These are phyloP conservation scores for Cabera pusaria DNA, from an alignment of 2,888 invertebrate species.

Conservation along the genomic window DNA sequence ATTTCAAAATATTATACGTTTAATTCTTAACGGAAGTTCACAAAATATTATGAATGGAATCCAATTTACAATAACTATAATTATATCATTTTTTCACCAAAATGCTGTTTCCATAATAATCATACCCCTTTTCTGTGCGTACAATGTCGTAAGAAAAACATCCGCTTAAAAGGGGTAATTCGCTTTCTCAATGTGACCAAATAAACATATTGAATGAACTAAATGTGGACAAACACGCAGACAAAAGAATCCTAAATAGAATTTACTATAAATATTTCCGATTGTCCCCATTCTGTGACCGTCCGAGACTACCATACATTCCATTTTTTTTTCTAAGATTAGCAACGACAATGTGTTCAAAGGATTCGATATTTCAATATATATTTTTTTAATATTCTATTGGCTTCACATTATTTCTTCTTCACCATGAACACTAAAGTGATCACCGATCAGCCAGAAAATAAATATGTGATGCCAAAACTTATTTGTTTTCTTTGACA, in stretches of 20 bases:
- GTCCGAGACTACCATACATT: constrained; percentile 38
- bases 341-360: constrained; percentile 38
- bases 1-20: constrained; percentile 7
- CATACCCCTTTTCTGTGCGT: constrained; percentile 46
- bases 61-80: constrained; percentile 32
- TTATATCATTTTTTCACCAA: constrained; percentile 41
- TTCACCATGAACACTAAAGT: no score
- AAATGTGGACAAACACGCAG: constrained; percentile 71
- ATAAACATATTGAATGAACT: constrained; percentile 53
- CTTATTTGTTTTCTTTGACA: constrained; percentile 25
- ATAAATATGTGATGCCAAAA: constrained; percentile 21
- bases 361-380: constrained; percentile 37
- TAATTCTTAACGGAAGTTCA: no score
- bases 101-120: constrained; percentile 40
- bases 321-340: constrained; percentile 41
- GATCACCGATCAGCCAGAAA: constrained; percentile 2
- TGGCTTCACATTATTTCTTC: constrained; percentile 31
- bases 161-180: constrained; percentile 58
- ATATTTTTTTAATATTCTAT: constrained; percentile 16
- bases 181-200: constrained; percentile 64
- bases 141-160: constrained; percentile 67
- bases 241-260: constrained; percentile 53
- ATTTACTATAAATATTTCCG: constrained; percentile 64
- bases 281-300: constrained; percentile 50
- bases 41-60: constrained; percentile 27